Evolutionary conservation across 2,888 invertebrate species (phyloP).

Genomic region (Fabriciana adippe): DNA sequence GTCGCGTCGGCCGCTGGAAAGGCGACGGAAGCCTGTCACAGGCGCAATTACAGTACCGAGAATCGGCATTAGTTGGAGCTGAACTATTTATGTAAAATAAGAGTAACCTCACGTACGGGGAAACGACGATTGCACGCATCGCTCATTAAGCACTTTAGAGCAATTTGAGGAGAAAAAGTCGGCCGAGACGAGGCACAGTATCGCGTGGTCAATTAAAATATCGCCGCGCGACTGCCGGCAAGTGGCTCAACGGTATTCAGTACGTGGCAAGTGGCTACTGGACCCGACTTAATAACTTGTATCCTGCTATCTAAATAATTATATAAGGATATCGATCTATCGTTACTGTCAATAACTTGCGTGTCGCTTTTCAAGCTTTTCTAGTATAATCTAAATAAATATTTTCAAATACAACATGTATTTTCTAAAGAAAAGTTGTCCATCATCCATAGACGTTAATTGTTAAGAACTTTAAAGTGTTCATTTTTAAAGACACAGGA

Average conservation of each 20-base stretch:
- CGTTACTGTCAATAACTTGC: conserved; percentile 43
- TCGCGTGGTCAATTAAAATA: conserved; percentile 82
- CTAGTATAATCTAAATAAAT: conserved; percentile 33
- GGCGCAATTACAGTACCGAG: conserved; percentile 79
- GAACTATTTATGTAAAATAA: conserved; percentile 82
- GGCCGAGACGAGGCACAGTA: conserved; percentile 70
- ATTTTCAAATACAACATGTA: conserved; percentile 23
- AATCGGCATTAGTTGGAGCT: conserved; percentile 79
- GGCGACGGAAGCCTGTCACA: conserved; percentile 82
- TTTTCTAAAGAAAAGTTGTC: conserved; percentile 11
- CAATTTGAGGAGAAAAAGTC: conserved; percentile 81
- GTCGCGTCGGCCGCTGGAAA: conserved; percentile 67
- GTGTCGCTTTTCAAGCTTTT: conserved; percentile 33
- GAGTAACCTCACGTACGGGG: conserved; percentile 77
- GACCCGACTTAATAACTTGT: conserved; percentile 57
- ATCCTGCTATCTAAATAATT: conserved; percentile 69
- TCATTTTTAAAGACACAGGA: conserved; percentile 4
- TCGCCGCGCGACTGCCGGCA: conserved; percentile 67
- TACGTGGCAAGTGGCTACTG: conserved; percentile 39
- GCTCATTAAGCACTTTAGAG: conserved; percentile 82
- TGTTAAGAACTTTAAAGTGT: conserved; percentile 6
- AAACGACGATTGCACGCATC: conserved; percentile 81
- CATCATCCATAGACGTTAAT: conserved; percentile 3
- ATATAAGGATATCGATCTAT: conserved; percentile 48
- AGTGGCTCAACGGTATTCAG: conserved; percentile 46